phyloP scores from a whole-genome alignment of 2,797 vertebrate species.

The Xiphorhynchus erythropygius region DNA sequence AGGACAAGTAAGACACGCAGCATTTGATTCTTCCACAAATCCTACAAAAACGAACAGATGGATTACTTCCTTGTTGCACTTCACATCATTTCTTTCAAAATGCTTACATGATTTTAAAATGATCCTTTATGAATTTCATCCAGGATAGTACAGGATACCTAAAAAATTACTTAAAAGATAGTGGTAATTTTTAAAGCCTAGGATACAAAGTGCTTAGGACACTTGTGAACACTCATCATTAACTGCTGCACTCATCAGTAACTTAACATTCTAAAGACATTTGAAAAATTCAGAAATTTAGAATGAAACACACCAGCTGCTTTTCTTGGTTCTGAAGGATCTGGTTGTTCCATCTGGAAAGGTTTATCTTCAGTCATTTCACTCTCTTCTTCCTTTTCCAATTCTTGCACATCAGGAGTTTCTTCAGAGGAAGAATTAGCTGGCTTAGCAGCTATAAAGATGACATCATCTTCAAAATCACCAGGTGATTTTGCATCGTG shows the following conservation, averaged over 20 bases:
- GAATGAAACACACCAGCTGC: conserved; percentile 44
- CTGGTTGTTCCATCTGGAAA: neutral
- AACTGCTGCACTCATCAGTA: neutral
- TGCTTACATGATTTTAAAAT: neutral
- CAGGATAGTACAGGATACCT: neutral
- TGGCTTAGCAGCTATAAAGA: conserved; percentile 66
- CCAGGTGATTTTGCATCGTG: conserved; percentile 81
- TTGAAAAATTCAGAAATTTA: neutral
- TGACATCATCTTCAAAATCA: conserved; percentile 71
- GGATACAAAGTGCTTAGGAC: neutral
- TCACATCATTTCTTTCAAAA: neutral
- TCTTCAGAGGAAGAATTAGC: conserved; percentile 24
- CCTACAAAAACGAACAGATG: conserved; percentile 3
- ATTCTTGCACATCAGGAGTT: neutral
- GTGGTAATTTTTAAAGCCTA: neutral
- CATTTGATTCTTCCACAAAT: conserved; percentile 54
- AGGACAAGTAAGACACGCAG: conserved; percentile 70
- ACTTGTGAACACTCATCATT: neutral
- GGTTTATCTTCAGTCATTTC: neutral
- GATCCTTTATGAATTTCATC: neutral
- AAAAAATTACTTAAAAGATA: neutral
- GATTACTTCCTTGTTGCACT: neutral
- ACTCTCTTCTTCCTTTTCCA: neutral
- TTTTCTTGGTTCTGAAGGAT: neutral
- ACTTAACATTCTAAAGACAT: neutral